Evolutionary conservation across 1,140 invertebrate genomes (phyloP).

Genomic region (Drosophila serrata): DNA sequence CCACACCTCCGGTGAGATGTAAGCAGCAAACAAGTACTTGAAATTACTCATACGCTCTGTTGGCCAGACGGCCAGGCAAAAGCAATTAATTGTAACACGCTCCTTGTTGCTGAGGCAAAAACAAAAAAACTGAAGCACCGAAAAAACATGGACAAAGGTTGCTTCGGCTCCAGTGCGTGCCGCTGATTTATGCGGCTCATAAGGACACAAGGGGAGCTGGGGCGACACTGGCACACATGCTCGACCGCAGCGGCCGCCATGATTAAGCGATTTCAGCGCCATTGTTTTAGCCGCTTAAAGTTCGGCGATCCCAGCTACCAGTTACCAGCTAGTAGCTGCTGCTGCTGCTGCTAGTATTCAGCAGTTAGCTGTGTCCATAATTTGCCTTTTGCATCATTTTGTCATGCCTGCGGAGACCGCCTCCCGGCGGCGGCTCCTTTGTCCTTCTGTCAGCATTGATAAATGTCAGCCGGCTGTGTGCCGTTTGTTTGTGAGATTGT

Average conservation of each 20-base stretch:
- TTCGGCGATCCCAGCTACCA: slow-evolving; percentile 10
- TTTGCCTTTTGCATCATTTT: slow-evolving; percentile 77
- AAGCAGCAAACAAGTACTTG: slow-evolving; percentile 47
- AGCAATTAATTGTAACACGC: slow-evolving; percentile 73
- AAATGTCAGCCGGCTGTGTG: slow-evolving; percentile 66
- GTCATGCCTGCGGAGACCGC: slow-evolving; percentile 64
- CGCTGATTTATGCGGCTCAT: slow-evolving; percentile 75
- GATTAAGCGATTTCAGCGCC: slow-evolving; percentile 82
- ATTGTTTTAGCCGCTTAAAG: slow-evolving; percentile 70
- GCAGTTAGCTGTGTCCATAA: slow-evolving; percentile 50
- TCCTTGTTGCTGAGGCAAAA: slow-evolving; percentile 33
- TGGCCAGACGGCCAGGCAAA: slow-evolving; percentile 36
- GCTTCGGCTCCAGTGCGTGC: slow-evolving; percentile 55
- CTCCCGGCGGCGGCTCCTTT: slow-evolving; percentile 52
- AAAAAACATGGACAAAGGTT: slow-evolving; percentile 48
- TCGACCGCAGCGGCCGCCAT: slow-evolving; percentile 71
- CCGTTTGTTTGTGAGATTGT: slow-evolving; percentile 61
- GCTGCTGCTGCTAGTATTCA: neutral
- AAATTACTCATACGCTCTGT: slow-evolving; percentile 69
- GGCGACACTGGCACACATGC: slow-evolving; percentile 60
- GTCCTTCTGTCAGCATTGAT: slow-evolving; percentile 80
- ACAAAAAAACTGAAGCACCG: slow-evolving; percentile 1
- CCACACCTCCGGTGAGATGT: slow-evolving; percentile 29
- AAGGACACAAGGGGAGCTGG: slow-evolving; percentile 11
- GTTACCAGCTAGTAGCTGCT: neutral